Conservation (phyloP, 2,888 invertebrate species). For the Nemurella pictetii region DNA sequence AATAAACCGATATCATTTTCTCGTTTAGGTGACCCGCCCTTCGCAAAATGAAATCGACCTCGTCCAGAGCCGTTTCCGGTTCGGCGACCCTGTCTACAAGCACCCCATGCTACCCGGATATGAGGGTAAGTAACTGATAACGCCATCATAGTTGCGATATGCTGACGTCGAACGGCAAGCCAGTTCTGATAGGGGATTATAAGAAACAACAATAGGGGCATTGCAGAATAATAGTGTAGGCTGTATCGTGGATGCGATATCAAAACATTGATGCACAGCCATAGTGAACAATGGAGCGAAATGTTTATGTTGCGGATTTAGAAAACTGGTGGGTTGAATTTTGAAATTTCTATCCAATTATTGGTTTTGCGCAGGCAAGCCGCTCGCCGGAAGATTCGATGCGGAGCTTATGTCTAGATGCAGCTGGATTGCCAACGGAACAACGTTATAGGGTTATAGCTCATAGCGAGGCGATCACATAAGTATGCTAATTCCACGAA, state of each 20-base stretch:
- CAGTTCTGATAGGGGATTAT: background rate
- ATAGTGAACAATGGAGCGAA: background rate
- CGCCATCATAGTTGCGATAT: background rate
- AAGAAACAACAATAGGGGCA: background rate
- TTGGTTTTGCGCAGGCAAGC: background rate
- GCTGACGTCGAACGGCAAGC: background rate
- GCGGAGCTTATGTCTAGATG: background rate
- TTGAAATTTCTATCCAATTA: background rate
- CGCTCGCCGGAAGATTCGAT: background rate
- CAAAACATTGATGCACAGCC: background rate
- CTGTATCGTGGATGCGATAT: background rate
- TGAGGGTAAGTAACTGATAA: slow-evolving; percentile 58
- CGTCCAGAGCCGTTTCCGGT: slow-evolving; percentile 65
- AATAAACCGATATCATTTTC: background rate
- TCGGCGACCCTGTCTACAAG: slow-evolving; percentile 69
- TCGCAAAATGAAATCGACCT: slow-evolving; percentile 66
- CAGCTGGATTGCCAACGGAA: background rate
- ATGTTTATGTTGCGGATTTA: background rate
- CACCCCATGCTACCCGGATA: slow-evolving; percentile 77
- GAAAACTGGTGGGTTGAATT: background rate
- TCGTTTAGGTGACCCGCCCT: slow-evolving; percentile 60
- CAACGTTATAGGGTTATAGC: too few species aligned
- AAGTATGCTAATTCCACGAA: background rate
- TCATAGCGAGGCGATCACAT: background rate
- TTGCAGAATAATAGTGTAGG: background rate